phyloP scores from a whole-genome alignment of 1,140 invertebrate genomes.

The Dolichoris vasculosae region DNA sequence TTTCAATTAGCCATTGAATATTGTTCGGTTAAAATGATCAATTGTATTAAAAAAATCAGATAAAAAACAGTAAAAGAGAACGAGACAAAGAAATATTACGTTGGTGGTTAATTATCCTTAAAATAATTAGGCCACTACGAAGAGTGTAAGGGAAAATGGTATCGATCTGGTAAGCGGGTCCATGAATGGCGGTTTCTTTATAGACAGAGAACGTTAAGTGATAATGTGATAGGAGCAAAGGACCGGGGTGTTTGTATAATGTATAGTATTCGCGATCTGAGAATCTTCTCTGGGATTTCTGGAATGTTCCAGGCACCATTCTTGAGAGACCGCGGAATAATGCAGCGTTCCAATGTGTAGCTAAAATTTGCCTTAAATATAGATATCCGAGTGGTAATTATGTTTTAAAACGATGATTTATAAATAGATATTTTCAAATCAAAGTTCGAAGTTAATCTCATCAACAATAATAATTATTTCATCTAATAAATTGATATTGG shows the following conservation, averaged over 20 bases:
- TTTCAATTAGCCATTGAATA: constrained; percentile 36
- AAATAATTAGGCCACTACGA: constrained; percentile 19
- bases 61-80: background rate
- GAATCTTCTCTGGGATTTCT: background rate
- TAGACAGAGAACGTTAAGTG: constrained; percentile 24
- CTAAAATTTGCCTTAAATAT: background rate
- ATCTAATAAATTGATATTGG: too few relatives aligned
- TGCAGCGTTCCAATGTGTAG: background rate
- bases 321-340: background rate
- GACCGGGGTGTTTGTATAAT: too few relatives aligned
- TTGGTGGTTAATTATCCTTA: constrained; percentile 37
- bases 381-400: background rate
- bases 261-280: background rate
- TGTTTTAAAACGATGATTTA: background rate
- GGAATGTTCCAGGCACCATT: background rate
- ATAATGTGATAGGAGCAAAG: constrained; percentile 33
- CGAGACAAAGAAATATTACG: background rate
- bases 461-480: too few relatives aligned
- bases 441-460: too few relatives aligned
- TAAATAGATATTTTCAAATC: too few relatives aligned
- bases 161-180: background rate
- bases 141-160: background rate
- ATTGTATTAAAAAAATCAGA: background rate
- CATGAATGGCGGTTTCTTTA: background rate
- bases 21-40: constrained; percentile 1